A percentile compares a stretch with the other conserved stretches of the same genome.
Conservation (phyloP, 2,797 vertebrate species). For the Arrhamphus sclerolepis region DNA sequence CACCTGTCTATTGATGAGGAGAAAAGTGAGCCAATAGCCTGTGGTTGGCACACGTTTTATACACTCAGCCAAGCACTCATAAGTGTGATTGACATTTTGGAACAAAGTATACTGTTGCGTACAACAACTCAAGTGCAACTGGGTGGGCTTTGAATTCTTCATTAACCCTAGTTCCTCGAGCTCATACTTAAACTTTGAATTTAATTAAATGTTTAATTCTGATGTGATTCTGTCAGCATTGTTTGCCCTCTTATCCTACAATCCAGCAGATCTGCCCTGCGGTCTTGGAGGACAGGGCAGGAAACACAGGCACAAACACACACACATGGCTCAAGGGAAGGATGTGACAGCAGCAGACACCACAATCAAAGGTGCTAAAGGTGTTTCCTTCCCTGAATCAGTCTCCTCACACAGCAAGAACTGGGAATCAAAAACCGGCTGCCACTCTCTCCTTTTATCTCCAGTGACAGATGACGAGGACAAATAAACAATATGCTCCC, state of each 20-base stretch:
- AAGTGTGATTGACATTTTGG: conserved; percentile 56
- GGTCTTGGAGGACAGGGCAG: conserved; percentile 82
- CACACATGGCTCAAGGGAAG: conserved; percentile 77
- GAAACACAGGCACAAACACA: conserved; percentile 83
- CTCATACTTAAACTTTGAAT: conserved; percentile 46
- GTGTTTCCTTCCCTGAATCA: conserved; percentile 91
- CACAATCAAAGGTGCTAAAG: conserved; percentile 95
- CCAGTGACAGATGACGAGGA: not conserved
- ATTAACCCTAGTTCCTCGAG: conserved; percentile 29
- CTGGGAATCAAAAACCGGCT: conserved; percentile 79
- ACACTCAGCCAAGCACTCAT: conserved; percentile 48
- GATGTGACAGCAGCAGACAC: conserved; percentile 90
- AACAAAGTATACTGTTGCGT: conserved; percentile 49
- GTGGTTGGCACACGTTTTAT: conserved; percentile 54
- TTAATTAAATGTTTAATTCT: conserved; percentile 51
- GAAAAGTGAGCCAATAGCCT: conserved; percentile 59
- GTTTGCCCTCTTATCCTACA: conserved; percentile 35
- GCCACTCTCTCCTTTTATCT: conserved; percentile 14
- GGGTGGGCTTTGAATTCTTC: conserved; percentile 30
- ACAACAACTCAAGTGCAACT: conserved; percentile 25
- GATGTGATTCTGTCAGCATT: conserved; percentile 40
- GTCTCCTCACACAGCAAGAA: conserved; percentile 72
- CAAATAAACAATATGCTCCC: conserved; percentile 9
- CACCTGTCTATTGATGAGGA: conserved; percentile 72
- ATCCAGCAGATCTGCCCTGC: conserved; percentile 30